These are phyloP conservation scores for Hippolais icterina DNA, from an alignment of 2,113 vertebrate genomes.

Conservation along the genomic window DNA sequence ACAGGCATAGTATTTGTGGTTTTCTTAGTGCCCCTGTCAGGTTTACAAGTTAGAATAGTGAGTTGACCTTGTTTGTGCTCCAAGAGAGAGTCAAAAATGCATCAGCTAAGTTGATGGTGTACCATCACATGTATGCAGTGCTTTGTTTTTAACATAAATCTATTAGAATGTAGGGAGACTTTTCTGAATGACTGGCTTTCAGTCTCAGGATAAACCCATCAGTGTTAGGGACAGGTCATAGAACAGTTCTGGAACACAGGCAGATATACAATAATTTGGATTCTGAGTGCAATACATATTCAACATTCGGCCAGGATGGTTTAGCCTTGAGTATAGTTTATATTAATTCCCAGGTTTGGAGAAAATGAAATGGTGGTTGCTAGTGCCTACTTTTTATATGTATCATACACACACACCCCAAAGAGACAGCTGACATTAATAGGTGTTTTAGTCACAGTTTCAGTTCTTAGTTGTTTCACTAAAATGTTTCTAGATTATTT, in stretches of 20 bases:
- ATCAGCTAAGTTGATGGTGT: not conserved
- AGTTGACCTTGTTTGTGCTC: not conserved
- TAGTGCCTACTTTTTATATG: not conserved
- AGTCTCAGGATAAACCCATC: not conserved
- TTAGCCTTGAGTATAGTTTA: not conserved
- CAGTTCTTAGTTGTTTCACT: not conserved
- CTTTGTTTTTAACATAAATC: not conserved
- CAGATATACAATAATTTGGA: not conserved
- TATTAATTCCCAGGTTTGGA: not conserved
- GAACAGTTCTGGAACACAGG: not conserved
- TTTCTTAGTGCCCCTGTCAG: not conserved
- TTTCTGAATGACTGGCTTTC: not conserved
- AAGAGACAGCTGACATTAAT: not conserved
- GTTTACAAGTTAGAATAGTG: not conserved
- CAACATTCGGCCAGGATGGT: not conserved
- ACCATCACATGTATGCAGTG: not conserved
- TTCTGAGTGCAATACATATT: not conserved
- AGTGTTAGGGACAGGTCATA: not conserved
- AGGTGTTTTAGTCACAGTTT: not conserved
- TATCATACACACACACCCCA: fast-evolving
- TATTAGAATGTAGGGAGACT: not conserved
- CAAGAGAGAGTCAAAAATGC: not conserved
- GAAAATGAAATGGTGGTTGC: not conserved
- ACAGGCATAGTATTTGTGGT: not conserved
- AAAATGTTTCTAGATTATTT: not conserved